Base-by-base conservation (phyloP, 2,113 vertebrate genomes). In the Mixornis gularis region DNA sequence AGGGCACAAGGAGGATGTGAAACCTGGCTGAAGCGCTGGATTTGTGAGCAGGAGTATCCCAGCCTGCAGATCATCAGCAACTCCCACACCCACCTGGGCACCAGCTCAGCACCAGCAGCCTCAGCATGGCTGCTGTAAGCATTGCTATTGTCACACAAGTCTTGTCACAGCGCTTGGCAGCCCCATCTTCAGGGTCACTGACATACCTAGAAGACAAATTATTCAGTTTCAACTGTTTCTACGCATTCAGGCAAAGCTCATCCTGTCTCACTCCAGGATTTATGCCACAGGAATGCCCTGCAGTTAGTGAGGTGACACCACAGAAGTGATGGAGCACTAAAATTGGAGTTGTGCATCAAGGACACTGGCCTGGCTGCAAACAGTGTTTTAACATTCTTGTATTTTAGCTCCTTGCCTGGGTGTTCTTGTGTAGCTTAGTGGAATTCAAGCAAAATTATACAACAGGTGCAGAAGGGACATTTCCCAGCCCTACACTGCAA, bases 141-240 rank as follows among this genome's bases (percentile, higher is more conserved):
- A 6, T 4, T 10, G 41, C 26, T 38, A 1, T 17, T 62, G 29
- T 41, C 48, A 63, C n/a, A 18, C 46, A 24, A 53, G 19, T 9
- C 49, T 27, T 53, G 58, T 34, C 58, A 41, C 2, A 85, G 62
- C 29, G 34, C 14, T 22, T 46, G 29, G 40, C 34, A 88, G 48
- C 22, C 53, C 40, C 0, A 0, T 21, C 66, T 71, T 48, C 2
- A 3, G 48, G 32, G n/a, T 63, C 8, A 1, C 27, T 40, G 38
- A 13, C 40, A 41, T 32, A 41, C 4, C 40, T 46, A 46, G 72
- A 63, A 72, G n/a, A 53, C 4, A 64, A 71, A 77, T 58, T 43
- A 32, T 12, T 18, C 36, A 18, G 8, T 48, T n/a, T 52, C n/a
- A 79, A 40, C 36, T 83, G 22, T 34, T 68, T 59, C 84, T 76